Conservation (phyloP, 1,140 invertebrate genomes). For the Zaprionus tsacasi region DNA sequence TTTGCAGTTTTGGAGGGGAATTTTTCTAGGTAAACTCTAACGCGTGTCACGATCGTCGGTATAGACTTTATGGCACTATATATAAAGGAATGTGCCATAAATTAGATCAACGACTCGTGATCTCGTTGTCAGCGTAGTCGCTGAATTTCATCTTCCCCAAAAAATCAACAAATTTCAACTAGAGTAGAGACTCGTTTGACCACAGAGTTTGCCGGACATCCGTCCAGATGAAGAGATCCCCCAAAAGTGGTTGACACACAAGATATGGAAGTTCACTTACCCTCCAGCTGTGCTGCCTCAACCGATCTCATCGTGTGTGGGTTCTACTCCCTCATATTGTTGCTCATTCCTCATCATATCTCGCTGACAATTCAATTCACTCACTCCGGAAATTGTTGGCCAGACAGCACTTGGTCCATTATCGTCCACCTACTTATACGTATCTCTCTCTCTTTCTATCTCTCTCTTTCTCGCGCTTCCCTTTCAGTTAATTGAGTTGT, state of each 20-base stretch:
- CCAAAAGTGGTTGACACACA: conserved; percentile 15
- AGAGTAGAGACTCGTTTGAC: too few species aligned
- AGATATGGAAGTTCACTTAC: conserved; percentile 42
- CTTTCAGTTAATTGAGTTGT: conserved; percentile 73
- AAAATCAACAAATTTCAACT: too few species aligned
- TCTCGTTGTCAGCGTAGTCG: conserved; percentile 33
- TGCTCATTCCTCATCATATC: conserved; percentile 14
- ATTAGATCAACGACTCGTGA: conserved; percentile 29
- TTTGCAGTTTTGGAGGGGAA: background rate
- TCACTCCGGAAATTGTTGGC: conserved; percentile 58
- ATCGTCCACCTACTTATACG: conserved; percentile 60
- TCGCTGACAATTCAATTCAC: conserved; percentile 48
- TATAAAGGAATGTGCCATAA: conserved; percentile 28
- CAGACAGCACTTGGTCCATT: conserved; percentile 29
- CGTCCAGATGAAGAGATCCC: conserved; percentile 33
- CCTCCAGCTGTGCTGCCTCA: conserved; percentile 25
- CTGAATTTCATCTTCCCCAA: background rate
- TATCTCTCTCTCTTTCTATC: conserved; percentile 20
- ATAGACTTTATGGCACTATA: conserved; percentile 17
- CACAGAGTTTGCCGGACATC: conserved; percentile 39
- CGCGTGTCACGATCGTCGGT: conserved; percentile 24
- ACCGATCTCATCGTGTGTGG: conserved; percentile 27
- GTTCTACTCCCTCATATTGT: conserved; percentile 27
- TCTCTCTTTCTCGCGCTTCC: too few species aligned
- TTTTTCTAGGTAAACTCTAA: conserved; percentile 12